Conservation (phyloP, 2,113 vertebrate species). For the Bothrops jararaca region DNA sequence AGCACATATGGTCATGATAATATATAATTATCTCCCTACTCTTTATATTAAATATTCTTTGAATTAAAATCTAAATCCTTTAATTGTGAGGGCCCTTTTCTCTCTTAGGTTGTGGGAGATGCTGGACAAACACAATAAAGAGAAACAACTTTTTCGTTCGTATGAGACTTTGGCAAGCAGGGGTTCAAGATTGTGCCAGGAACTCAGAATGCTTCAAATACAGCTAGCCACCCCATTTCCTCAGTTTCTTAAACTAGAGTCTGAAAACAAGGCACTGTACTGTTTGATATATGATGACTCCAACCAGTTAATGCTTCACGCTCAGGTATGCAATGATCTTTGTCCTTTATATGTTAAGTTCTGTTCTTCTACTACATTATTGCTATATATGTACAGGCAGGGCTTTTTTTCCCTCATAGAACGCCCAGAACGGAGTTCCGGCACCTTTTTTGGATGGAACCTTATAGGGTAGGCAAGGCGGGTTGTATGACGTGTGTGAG, state of each 20-base stretch:
- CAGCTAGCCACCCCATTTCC: constrained; percentile 17
- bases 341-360: neutral
- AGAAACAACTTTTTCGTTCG: neutral
- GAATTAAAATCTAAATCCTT: neutral
- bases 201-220: constrained; percentile 30
- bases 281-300: constrained; percentile 22
- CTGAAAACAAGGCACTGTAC: constrained; percentile 19
- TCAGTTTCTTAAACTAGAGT: constrained; percentile 40
- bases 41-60: neutral
- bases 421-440: no score
- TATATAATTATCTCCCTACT: neutral
- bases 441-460: no score
- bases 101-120: constrained; percentile 46
- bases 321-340: constrained; percentile 21
- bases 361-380: neutral
- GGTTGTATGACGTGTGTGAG: no score
- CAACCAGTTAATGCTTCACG: constrained; percentile 47
- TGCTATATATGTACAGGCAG: neutral
- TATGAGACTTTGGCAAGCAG: constrained; percentile 31
- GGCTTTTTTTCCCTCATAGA: no score
- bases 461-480: no score
- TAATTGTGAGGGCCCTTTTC: neutral
- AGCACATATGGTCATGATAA: neutral
- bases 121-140: constrained; percentile 17
- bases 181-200: constrained; percentile 31